Conservation (phyloP, 2,888 invertebrate genomes). For the Aporophyla lueneburgensis region DNA sequence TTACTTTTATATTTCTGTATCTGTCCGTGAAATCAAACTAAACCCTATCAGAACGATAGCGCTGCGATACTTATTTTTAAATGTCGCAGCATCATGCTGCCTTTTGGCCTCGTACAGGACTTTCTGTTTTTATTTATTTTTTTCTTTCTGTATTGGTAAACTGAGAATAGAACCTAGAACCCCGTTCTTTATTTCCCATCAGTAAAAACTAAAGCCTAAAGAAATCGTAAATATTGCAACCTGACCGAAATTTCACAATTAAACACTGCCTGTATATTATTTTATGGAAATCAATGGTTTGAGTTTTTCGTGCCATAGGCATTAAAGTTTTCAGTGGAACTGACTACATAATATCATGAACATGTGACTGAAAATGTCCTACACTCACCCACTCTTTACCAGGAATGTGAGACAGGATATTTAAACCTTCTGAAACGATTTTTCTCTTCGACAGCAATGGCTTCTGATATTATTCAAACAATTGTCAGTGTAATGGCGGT, state of each 20-base stretch:
- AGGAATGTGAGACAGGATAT: not conserved
- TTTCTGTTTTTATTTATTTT: too few relatives aligned
- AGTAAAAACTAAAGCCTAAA: not conserved
- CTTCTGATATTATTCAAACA: slow-evolving; percentile 44
- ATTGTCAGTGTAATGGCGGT: slow-evolving; percentile 35
- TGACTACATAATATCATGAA: not conserved
- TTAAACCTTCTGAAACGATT: slow-evolving; percentile 14
- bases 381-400: too few relatives aligned
- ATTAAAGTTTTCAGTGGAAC: not conserved
- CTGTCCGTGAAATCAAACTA: too few relatives aligned
- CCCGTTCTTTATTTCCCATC: not conserved
- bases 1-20: too few relatives aligned
- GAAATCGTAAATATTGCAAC: too few relatives aligned
- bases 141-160: not conserved
- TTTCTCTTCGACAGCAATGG: not conserved
- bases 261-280: not conserved
- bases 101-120: too few relatives aligned
- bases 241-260: too few relatives aligned
- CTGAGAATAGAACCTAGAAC: not conserved
- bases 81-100: too few relatives aligned
- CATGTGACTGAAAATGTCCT: not conserved
- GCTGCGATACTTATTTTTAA: too few relatives aligned
- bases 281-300: too few relatives aligned
- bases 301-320: not conserved
- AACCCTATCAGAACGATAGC: too few relatives aligned